phyloP scores from a whole-genome alignment of 2,797 vertebrate genomes.

The Darevskia mixta region DNA sequence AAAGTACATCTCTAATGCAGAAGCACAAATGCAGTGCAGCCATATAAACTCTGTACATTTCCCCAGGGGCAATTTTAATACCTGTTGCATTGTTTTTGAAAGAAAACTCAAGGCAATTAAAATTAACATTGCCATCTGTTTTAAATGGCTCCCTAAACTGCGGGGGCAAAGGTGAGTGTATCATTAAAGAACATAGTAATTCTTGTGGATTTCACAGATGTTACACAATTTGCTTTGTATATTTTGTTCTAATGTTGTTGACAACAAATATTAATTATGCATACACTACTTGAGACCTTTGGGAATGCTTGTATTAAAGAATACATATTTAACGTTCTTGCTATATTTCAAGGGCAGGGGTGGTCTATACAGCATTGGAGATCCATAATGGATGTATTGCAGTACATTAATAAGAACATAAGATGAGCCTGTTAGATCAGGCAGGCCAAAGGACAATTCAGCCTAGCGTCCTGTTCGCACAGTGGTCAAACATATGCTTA shows the following conservation, averaged over 20 bases:
- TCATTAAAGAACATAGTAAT: neutral
- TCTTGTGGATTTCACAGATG: neutral
- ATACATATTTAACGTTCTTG: slow-evolving; percentile 38
- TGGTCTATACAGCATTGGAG: neutral
- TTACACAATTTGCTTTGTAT: slow-evolving; percentile 24
- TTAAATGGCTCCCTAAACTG: neutral
- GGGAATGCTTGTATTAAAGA: slow-evolving; percentile 27
- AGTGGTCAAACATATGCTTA: too few relatives aligned
- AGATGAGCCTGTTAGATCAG: too few relatives aligned
- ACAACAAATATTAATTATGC: slow-evolving; percentile 38
- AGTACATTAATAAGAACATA: slow-evolving; percentile 13
- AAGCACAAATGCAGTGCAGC: neutral
- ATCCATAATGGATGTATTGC: neutral
- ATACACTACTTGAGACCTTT: slow-evolving; percentile 21
- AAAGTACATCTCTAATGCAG: too few relatives aligned
- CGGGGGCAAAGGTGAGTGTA: neutral
- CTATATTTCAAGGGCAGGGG: neutral
- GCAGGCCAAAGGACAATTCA: too few relatives aligned
- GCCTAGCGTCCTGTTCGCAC: too few relatives aligned
- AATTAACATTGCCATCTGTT: neutral
- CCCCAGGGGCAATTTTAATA: neutral
- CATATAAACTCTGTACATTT: neutral
- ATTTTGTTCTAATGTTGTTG: slow-evolving; percentile 34
- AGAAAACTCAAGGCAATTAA: neutral
- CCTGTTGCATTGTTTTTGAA: neutral